Percentiles rank a stretch among this genome's conserved stretches.
These are phyloP conservation scores for Pseudorectes ferrugineus DNA, from an alignment of 2,113 vertebrate genomes.

Conservation along the genomic window DNA sequence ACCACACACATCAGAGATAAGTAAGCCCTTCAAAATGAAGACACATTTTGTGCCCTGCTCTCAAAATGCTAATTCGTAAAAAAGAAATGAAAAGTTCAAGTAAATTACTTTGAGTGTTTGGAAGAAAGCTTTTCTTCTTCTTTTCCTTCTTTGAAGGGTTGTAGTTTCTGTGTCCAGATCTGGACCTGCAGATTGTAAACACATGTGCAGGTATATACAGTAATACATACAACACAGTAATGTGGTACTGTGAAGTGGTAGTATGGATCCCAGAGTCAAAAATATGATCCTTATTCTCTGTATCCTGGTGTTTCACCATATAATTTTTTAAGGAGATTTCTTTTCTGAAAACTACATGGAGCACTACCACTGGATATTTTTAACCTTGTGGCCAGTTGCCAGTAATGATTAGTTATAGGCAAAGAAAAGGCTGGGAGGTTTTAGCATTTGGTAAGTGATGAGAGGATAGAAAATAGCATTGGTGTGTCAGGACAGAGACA, in stretches of 20 bases:
- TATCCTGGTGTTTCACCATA: not conserved
- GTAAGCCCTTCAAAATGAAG: not conserved
- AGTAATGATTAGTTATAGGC: not conserved
- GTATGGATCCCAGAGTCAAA: not conserved
- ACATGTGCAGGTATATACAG: not conserved
- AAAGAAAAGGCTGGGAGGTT: not conserved
- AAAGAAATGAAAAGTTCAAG: not conserved
- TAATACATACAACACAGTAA: not conserved
- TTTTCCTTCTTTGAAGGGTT: not conserved
- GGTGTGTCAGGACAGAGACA: not conserved
- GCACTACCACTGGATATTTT: not conserved
- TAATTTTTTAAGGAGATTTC: not conserved
- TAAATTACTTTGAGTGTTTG: not conserved
- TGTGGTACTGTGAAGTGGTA: not conserved
- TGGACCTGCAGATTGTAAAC: not conserved
- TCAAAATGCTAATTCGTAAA: not conserved
- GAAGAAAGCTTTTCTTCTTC: not conserved
- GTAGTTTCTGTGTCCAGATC: not conserved
- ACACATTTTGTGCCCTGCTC: not conserved
- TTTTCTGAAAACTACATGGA: not conserved
- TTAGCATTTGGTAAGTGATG: not conserved
- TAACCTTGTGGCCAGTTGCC: not conserved
- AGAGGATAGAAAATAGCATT: not conserved
- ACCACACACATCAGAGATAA: not conserved
- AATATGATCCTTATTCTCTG: not conserved